Evolutionary conservation across 2,113 vertebrate species (phyloP), one percentile per base, ranked within the genome.

Genomic region (Poeciliopsis prolifica): DNA sequence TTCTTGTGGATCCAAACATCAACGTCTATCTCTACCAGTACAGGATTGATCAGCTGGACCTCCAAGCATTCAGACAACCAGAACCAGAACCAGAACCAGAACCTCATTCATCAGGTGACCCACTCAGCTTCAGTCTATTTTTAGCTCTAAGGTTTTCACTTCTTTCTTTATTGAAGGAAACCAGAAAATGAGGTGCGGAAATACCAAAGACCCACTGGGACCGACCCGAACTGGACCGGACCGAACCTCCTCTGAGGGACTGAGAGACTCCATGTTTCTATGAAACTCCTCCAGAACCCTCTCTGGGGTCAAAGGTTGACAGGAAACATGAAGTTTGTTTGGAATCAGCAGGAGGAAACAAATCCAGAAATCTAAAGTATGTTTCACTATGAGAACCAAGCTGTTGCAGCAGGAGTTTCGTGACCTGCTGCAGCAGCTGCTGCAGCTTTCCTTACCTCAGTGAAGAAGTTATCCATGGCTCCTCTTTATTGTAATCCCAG

Each of bases 391-490:
- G 12, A n/a, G 33, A 4, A 26, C 1, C 33, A 40, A 24, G 1
- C 35, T 37, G 12, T 33, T 65, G 33, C 33, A 22, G 33, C 22
- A 6, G 10, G 22, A 30, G 22, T 14, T n/a, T 37, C 19, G 22
- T 8, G 11, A 35, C 8, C 31, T 40, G 64, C 51, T 54, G 15
- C 17, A 22, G 9, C 54, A 58, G 33, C 22, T 11, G 65, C 0
- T 7, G 60, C 19, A 35, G 29, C 6, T 1, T 40, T 60, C 80
- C 95, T 96, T 89, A 97, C 96, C 96, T 96, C 95, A 0, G 93
- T 89, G 84, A 96, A 96, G 94, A 96, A 97, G 82, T 94, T 94
- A 72, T 96, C 96, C 96, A 96, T 96, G 8, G 10, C 64, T 9
- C 88, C 92, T 90, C 72, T 63, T 77, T 79, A 65, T 24, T 83